These are phyloP conservation scores for Anolis carolinensis DNA, from an alignment of 2,113 vertebrate genomes.

Conservation along the genomic window DNA sequence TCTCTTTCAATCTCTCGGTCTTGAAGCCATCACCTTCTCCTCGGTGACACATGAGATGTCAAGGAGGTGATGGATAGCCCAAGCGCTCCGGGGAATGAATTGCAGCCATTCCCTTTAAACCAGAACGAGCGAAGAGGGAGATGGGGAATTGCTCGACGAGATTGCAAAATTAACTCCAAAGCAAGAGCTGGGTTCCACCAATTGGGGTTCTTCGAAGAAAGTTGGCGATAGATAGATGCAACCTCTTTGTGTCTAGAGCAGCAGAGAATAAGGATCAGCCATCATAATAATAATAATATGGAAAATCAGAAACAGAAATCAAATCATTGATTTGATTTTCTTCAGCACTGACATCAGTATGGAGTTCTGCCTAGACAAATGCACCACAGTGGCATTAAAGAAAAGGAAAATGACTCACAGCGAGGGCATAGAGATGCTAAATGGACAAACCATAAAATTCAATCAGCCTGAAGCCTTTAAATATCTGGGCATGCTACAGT, in stretches of 20 bases:
- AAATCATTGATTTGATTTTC: too few relatives aligned
- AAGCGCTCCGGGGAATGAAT: background rate
- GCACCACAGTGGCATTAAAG: too few relatives aligned
- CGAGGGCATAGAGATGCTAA: too few relatives aligned
- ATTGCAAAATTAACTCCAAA: background rate
- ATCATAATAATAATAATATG: too few relatives aligned
- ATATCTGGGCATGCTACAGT: too few relatives aligned
- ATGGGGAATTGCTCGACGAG: background rate
- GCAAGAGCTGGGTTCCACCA: background rate
- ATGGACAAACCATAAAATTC: too few relatives aligned
- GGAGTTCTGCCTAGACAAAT: too few relatives aligned
- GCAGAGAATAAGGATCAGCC: too few relatives aligned
- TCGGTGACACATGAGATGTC: background rate
- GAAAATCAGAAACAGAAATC: too few relatives aligned
- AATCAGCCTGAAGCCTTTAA: too few relatives aligned
- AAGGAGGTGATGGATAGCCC: slow-evolving; percentile 4
- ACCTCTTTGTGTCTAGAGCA: background rate
- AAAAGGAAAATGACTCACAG: too few relatives aligned
- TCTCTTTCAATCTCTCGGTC: background rate
- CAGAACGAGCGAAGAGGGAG: background rate
- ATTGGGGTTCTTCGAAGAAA: background rate
- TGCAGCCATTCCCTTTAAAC: background rate
- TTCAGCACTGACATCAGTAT: too few relatives aligned
- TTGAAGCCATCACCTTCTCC: background rate
- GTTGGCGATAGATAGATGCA: background rate